Percentiles rank a stretch among this genome's conserved stretches.
Conservation (phyloP, 2,888 invertebrate genomes). For the Rhingia campestris region DNA sequence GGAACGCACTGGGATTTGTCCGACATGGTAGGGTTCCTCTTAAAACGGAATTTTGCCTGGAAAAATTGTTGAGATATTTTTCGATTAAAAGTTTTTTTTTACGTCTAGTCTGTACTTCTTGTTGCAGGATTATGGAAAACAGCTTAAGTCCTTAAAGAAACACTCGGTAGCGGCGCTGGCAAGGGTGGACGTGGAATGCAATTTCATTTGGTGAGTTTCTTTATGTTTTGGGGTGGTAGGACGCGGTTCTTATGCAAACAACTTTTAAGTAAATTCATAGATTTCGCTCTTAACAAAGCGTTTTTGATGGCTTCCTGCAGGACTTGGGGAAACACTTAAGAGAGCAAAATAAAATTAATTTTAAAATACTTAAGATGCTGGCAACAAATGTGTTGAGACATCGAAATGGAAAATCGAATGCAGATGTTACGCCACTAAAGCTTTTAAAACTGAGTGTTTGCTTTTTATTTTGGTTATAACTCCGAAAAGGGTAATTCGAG, state of each 20-base stretch:
- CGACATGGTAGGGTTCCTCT: not conserved
- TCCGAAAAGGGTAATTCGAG: too few species aligned
- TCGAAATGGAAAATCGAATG: too few species aligned
- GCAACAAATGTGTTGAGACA: too few species aligned
- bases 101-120: conserved; percentile 33
- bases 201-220: conserved; percentile 36
- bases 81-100: conserved; percentile 66
- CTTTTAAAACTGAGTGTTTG: too few species aligned
- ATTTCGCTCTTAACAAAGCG: not conserved
- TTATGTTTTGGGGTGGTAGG: conserved; percentile 9
- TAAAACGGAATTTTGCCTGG: conserved; percentile 37
- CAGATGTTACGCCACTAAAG: too few species aligned
- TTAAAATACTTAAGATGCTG: too few species aligned
- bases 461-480: too few species aligned
- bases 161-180: conserved; percentile 29
- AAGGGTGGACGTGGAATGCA: conserved; percentile 60
- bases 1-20: not conserved
- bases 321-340: too few species aligned
- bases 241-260: conserved; percentile 7
- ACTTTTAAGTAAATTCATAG: not conserved
- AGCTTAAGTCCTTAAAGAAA: conserved; percentile 72
- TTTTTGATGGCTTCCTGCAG: not conserved
- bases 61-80: conserved; percentile 65
- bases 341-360: too few species aligned
- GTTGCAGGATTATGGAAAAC: conserved; percentile 68